Evolutionary conservation across 2,797 vertebrate species (phyloP), one percentile per base, ranked within the genome.

Genomic region (Crenichthys baileyi): DNA sequence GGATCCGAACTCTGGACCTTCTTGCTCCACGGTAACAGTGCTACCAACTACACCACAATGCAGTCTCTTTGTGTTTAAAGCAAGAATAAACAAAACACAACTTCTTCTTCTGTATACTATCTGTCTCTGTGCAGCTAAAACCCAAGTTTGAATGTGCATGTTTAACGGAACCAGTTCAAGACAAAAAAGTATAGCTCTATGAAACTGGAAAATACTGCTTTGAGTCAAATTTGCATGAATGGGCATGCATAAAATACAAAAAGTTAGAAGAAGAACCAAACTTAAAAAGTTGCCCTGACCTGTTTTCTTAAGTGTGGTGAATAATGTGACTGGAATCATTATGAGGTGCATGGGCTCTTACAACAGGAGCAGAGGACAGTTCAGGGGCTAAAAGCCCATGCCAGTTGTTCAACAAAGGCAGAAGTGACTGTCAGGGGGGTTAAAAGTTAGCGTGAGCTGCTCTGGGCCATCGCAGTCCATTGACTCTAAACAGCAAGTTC

Each of bases 371-470:
- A 85, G 79, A 86, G 61, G 31, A 22, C 90, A 79, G 86, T 84
- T 72, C 81, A n/a, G 83, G 90, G 92, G 87, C 76, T 63, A 67
- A 79, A 84, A 20, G 89, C 90, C 89, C 90, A 83, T 78, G 63
- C 83, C 88, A 83, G 73, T 81, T 83, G 87, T 85, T 85, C 80
- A 68, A 79, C 81, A 29, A 75, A 86, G 83, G 78, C 88, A 84
- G 80, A 77, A 55, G 80, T 8, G 56, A 56, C 73, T 79, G 85
- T 82, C 79, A 71, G 83, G 76, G 87, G 88, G 8, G 86, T 87
- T 77, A 90, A 83, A 89, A 88, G 90, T 92, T 81, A 89, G 81
- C 44, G 18, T 87, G 83, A 91, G 89, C 86, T 51, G 31, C 61
- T 65, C 61, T 65, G 31, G 31, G 61, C 61, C 61, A 65, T 36